Evolutionary conservation across 1,140 invertebrate genomes (phyloP).

Genomic region (Polypedilum pembai): DNA sequence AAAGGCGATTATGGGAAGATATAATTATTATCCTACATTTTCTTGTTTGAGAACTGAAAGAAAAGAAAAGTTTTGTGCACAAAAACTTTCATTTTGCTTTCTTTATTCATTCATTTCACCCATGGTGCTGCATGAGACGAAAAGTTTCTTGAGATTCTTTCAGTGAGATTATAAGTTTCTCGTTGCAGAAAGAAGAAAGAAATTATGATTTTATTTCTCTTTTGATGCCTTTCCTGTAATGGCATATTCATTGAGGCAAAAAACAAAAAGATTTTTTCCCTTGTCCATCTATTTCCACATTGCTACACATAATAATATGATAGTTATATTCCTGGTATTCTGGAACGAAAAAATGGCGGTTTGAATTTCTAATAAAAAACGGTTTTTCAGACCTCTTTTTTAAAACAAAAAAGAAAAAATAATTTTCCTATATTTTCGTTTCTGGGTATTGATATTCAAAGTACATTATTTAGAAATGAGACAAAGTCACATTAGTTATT

Average conservation of each 20-base stretch:
- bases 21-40: conserved; percentile 2
- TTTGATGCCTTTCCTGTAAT: conserved; percentile 5
- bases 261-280: no score
- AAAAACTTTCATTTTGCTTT: background rate
- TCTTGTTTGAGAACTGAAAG: background rate
- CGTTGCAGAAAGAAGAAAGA: background rate
- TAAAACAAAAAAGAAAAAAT: no score
- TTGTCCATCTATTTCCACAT: no score
- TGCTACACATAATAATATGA: no score
- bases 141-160: background rate
- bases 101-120: background rate
- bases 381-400: background rate
- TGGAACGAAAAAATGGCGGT: no score
- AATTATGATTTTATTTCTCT: background rate
- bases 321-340: no score
- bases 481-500: no score
- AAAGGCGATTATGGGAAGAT: background rate
- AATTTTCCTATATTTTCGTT: no score
- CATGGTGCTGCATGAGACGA: background rate
- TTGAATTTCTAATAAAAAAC: no score
- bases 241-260: background rate
- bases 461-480: no score
- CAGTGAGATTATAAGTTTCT: background rate
- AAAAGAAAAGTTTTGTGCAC: background rate
- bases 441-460: no score